phyloP scores from a whole-genome alignment of 2,888 invertebrate species.

The Agonopterix arenella region DNA sequence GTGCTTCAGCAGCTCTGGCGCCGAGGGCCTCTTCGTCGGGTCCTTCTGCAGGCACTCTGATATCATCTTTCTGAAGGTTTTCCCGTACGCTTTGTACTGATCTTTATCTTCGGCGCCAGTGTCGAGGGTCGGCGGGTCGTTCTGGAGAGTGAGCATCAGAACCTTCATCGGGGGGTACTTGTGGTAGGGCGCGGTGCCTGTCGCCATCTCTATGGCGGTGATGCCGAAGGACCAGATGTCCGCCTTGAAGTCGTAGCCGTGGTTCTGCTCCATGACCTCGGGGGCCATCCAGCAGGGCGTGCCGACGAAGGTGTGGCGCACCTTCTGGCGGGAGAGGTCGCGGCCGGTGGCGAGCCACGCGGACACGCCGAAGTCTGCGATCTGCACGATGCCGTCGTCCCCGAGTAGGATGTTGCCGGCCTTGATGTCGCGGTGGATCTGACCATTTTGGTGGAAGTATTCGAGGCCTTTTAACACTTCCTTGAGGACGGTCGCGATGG shows the following conservation, averaged over 20 bases:
- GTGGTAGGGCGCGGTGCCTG: slow-evolving; percentile 99
- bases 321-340: slow-evolving; percentile 96
- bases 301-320: slow-evolving; percentile 98
- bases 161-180: slow-evolving; percentile 99
- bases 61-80: slow-evolving; percentile 98
- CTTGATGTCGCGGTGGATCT: slow-evolving; percentile 90
- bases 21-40: slow-evolving; percentile 95
- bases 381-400: slow-evolving; percentile 98
- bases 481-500: slow-evolving; percentile 97
- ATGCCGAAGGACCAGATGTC: slow-evolving; percentile 90
- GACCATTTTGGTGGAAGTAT: slow-evolving; percentile 97
- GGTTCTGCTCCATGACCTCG: slow-evolving; percentile 99
- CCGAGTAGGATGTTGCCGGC: slow-evolving; percentile 91
- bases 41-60: slow-evolving; percentile 98
- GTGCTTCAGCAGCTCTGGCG: slow-evolving; percentile 97
- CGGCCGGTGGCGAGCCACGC: slow-evolving; percentile 98
- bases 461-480: slow-evolving; percentile 98
- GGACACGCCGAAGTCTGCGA: slow-evolving; percentile 99
- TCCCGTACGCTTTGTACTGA: slow-evolving; percentile 98
- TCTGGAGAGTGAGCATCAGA: slow-evolving; percentile 98
- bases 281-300: slow-evolving; percentile 99
- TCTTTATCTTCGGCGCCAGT: slow-evolving; percentile 98
- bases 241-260: slow-evolving; percentile 99
- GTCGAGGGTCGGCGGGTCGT: slow-evolving; percentile 98
- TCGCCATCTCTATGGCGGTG: slow-evolving; percentile 99